Conservation (phyloP, 2,113 vertebrate genomes). For the Xenopus tropicalis region DNA sequence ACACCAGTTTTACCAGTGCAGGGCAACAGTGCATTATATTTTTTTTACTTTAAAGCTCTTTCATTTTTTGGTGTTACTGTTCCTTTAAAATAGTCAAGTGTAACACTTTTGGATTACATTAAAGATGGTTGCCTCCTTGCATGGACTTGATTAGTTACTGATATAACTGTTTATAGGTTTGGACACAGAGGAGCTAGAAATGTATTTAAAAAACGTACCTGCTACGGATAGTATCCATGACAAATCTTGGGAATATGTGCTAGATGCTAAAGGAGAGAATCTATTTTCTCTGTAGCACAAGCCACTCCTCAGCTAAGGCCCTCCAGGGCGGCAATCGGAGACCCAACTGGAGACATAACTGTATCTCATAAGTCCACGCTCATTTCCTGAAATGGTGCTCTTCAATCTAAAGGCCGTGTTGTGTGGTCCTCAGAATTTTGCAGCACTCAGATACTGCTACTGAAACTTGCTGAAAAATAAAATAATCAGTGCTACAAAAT, state of each 20-base stretch:
- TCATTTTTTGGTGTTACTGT: too few species aligned
- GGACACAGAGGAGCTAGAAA: too few species aligned
- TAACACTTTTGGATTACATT: too few species aligned
- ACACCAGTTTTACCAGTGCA: too few species aligned
- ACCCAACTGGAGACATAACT: slow-evolving; percentile 10
- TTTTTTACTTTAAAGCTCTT: too few species aligned
- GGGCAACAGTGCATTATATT: too few species aligned
- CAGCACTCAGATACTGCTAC: background rate
- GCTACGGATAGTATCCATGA: slow-evolving; percentile 39
- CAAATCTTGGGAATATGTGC: background rate
- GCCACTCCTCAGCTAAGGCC: slow-evolving; percentile 19
- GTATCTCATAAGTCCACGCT: background rate
- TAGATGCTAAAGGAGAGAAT: slow-evolving; percentile 3
- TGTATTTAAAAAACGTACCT: slow-evolving; percentile 10
- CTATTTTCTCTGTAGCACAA: background rate
- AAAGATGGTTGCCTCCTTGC: too few species aligned
- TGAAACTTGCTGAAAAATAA: background rate
- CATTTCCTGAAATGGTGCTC: background rate
- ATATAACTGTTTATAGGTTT: too few species aligned
- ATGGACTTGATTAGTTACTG: too few species aligned
- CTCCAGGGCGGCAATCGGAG: background rate
- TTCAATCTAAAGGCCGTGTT: background rate
- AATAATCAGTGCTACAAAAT: background rate
- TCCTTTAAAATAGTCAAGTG: too few species aligned
- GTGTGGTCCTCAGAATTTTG: background rate